These are phyloP conservation scores for Drosophila gunungcola DNA, from an alignment of 1,140 invertebrate genomes.

Conservation along the genomic window DNA sequence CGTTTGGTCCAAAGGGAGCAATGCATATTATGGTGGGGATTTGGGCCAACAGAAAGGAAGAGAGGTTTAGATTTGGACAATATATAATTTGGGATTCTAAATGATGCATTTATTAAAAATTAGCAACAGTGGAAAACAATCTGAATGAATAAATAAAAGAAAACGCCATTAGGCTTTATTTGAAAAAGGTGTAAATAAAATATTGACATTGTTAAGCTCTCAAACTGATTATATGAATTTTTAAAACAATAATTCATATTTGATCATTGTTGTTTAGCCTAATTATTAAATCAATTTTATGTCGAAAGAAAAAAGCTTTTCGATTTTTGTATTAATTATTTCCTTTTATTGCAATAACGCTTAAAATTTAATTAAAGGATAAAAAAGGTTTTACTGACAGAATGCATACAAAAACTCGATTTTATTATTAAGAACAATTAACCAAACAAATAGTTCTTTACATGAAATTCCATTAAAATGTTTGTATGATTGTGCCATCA, in stretches of 20 bases:
- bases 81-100: background rate
- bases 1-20: slow-evolving; percentile 16
- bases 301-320: no score
- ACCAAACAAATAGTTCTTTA: background rate
- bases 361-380: background rate
- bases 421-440: background rate
- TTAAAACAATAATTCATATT: no score
- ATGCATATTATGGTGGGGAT: slow-evolving; percentile 1
- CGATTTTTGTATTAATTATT: no score
- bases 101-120: slow-evolving; percentile 9
- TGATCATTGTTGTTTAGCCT: no score
- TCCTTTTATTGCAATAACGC: no score
- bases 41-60: background rate
- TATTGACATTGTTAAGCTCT: no score
- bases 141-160: slow-evolving; percentile 5
- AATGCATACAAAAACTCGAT: background rate
- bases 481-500: background rate
- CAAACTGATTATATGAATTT: no score
- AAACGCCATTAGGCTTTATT: background rate
- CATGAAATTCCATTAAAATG: background rate
- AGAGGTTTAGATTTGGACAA: slow-evolving; percentile 1
- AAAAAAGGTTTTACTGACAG: background rate
- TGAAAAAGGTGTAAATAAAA: background rate
- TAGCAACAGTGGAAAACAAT: background rate
- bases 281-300: no score